Base-by-base conservation (phyloP, 2,888 invertebrate genomes). In the Capitulum mitella region DNA sequence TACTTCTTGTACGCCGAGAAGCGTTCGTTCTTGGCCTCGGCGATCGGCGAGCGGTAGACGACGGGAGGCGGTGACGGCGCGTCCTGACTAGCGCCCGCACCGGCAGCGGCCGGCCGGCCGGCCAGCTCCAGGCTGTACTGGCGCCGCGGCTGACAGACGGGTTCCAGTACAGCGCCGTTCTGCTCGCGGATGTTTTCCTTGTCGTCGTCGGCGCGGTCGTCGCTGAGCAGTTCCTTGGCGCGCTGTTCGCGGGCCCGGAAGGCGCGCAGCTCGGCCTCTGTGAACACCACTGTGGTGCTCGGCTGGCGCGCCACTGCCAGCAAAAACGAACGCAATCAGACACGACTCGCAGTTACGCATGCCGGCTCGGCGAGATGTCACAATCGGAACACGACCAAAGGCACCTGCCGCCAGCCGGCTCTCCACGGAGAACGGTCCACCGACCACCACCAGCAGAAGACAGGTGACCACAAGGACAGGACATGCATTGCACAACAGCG, bases 251-350 rank as follows among this genome's bases (percentile, higher is more conserved):
- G 81, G 1, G 81, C 80, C 54, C 80, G 80, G 61, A 82, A 81
- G n/a, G 82, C 82, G 29, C 81, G 79, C 22, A 84, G 82, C 80
- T 83, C 84, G 78, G 84, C 83, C 19, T 84, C 84, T 58, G 84
- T 84, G 82, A 85, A 82, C 83, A 85, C 83, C 82, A 86, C 83
- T 81, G 85, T 84, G 79, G 85, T 82, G 82, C 85, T 84, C 82
- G 85, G 84, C 83, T 83, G 81, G 16, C 81, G 82, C 79, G 58
- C 77, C 61, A 70, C 70, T 70, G 70, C 12, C 43, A 40, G 70
- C 61, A 43, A 37, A 64, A 46, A 79, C 16, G 74, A n/a, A n/a
- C n/a, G n/a, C n/a, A n/a, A n/a, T n/a, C n/a, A n/a, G n/a, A n/a
- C n/a, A n/a, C n/a, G n/a, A n/a, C n/a, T n/a, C n/a, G n/a, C n/a